Base-by-base conservation (phyloP, 1,140 invertebrate species). In the Penaeus japonicus region DNA sequence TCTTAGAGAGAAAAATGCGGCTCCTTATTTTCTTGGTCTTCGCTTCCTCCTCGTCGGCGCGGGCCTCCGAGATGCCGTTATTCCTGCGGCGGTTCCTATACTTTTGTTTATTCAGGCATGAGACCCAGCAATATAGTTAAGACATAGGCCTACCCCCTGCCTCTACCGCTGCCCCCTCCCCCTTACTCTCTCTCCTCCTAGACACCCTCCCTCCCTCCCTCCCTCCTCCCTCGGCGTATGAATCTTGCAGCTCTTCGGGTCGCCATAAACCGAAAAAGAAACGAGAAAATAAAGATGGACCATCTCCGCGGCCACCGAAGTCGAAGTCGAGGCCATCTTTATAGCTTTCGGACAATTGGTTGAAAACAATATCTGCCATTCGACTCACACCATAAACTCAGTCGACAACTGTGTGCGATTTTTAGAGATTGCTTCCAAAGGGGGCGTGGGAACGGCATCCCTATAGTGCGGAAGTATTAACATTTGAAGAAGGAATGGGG, bases 341-440 rank as follows among this genome's bases (percentile, higher is more conserved):
- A 77, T 32, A 54, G 53, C 80, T 73, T 82, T 35, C 79, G 24
- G 53, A 88, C 87, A 88, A 88, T 88, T 88, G 87, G 79, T 82
- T 88, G 70, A 77, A 78, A 88, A 84, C 80, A 88, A 88, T 88
- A 82, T 82, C 54, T 82, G 79, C 85, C 85, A 82, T 82, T 87
- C 79, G 85, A 81, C 78, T 24, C 78, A 54, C 85, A 35, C 85
- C 79, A 87, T 87, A 87, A 35, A 35, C 79, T 75, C 47, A 32
- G 65, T 65, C 73, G 78, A 82, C 85, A 87, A 87, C 87, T 78
- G 62, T 77, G 80, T 83, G 80, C 24, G 47, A n/a, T 24, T 18
- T 47, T n/a, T 27, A 24, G 78, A 81, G 32, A 81, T 27, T 53
- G 24, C 78, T 32, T 47, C 77, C 55, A 84, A 47, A 77, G 73